Base-by-base conservation (phyloP, 2,888 invertebrate genomes). In the Cantharis rustica region DNA sequence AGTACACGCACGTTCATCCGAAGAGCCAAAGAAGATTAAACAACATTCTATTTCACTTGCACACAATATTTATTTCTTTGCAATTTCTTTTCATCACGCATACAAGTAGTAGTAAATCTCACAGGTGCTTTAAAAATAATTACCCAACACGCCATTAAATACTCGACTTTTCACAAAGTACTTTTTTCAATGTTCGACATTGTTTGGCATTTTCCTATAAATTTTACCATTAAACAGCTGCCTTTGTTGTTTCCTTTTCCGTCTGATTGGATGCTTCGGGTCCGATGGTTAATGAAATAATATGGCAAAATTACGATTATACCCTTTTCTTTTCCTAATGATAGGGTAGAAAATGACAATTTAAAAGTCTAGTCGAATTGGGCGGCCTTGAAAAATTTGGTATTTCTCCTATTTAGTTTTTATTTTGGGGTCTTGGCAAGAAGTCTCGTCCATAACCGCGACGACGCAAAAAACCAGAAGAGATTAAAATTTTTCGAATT, bases 1-100 rank as follows among this genome's bases (percentile, higher is more conserved):
- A 80, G 79, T 80, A 77, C 80, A 79, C 77, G 76, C 76, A 79
- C 79, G 73, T 62, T 69, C 69, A 75, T 63, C 31, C 47, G 13
- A 47, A 47, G 47, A 47, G 76, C 47, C 72, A 75, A 74, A 72
- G 73, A 73, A 75, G 76, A 79, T 72, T 68, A 78, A 74, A 77
- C 75, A 77, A 68, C 73, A 62, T 62, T 72, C 74, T 75, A 66
- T 77, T 64, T 72, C 74, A 69, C 66, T 70, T 71, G 73, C 69
- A 66, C 69, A 64, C 69, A 72, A 71, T 78, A 75, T 78, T 79
- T 76, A 76, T 73, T 75, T 71, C 76, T 68, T 61, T 68, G 77
- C 72, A 72, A 47, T 47, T 47, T 47, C 47, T 47, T 47, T 47
- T 47, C 47, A 47, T 47, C 47, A 47, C 47, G 47, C 47, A 47